phyloP scores from a whole-genome alignment of 2,113 vertebrate genomes.

The Brienomyrus brachyistius region DNA sequence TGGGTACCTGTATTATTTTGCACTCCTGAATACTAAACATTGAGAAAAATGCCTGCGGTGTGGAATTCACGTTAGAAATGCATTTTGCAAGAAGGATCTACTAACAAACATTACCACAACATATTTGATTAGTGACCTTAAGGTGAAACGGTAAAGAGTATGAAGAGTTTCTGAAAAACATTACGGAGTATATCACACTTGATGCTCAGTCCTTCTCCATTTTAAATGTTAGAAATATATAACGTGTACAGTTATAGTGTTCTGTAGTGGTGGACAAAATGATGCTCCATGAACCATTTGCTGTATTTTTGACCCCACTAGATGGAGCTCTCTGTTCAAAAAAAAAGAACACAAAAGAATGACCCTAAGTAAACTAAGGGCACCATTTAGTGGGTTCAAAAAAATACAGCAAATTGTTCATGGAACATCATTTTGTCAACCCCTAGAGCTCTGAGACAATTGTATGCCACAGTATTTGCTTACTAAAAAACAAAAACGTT shows the following conservation, averaged over 20 bases:
- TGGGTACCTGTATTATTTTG: neutral
- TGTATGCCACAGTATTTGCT: neutral
- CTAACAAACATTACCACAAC: neutral
- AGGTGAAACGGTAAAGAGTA: neutral
- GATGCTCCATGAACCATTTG: neutral
- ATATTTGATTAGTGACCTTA: neutral
- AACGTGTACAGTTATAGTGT: too few species aligned
- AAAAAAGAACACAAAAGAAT: neutral
- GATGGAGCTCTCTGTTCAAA: neutral
- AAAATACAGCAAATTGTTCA: neutral
- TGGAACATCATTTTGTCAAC: neutral
- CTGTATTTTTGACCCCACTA: neutral
- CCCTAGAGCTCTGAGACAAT: neutral
- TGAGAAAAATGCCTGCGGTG: neutral
- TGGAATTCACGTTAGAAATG: neutral
- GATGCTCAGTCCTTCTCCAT: neutral
- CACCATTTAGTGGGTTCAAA: neutral
- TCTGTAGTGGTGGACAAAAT: neutral
- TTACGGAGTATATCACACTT: neutral
- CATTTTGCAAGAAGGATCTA: neutral
- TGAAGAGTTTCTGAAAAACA: neutral
- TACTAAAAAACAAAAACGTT: neutral
- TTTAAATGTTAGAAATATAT: neutral
- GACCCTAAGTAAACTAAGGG: neutral
- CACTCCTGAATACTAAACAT: neutral